Conservation (phyloP, 2,113 vertebrate species). For the Cardinalis cardinalis region DNA sequence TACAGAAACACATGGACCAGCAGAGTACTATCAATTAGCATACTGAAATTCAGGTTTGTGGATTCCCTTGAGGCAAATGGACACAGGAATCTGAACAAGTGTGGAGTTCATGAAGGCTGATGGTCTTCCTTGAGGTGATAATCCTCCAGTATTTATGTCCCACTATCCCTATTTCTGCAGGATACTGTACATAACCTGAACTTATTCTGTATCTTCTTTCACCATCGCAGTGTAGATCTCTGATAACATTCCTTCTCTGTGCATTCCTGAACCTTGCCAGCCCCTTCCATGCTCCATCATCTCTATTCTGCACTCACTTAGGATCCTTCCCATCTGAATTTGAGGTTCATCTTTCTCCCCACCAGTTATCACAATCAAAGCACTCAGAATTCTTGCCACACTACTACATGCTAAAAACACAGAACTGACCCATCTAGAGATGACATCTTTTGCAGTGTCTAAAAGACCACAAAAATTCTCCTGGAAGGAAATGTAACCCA, state of each 20-base stretch:
- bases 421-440: background rate
- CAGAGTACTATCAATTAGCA: background rate
- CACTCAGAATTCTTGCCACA: background rate
- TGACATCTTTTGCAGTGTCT: background rate
- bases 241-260: background rate
- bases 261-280: background rate
- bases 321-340: background rate
- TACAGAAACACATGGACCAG: background rate
- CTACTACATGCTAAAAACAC: background rate
- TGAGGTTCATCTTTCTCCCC: background rate
- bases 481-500: background rate
- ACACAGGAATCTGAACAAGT: background rate
- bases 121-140: background rate
- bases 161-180: background rate
- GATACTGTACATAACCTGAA: background rate
- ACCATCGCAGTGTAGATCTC: background rate
- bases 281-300: background rate
- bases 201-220: background rate
- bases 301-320: background rate
- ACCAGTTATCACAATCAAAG: background rate
- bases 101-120: background rate
- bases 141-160: background rate
- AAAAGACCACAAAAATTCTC: background rate
- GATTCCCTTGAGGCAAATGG: background rate
- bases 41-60: background rate